Evolutionary conservation across 2,888 invertebrate genomes (phyloP).

Genomic region (Craniophora ligustri): DNA sequence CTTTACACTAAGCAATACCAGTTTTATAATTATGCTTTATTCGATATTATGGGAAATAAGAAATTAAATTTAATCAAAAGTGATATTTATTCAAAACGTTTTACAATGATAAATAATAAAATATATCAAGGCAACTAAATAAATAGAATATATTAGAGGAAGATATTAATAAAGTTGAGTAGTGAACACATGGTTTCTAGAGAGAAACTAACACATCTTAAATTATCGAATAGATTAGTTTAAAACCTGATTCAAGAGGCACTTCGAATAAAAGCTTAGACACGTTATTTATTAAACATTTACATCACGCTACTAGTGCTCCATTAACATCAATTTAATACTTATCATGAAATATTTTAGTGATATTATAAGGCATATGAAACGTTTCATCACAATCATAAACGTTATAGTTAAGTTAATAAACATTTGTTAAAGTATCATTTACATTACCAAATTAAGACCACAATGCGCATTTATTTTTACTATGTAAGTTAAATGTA

Average conservation of each 20-base stretch:
- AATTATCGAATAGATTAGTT: slow-evolving; percentile 40
- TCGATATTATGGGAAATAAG: slow-evolving; percentile 24
- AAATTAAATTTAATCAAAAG: slow-evolving; percentile 31
- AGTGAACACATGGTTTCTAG: slow-evolving; percentile 26
- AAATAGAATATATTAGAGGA: slow-evolving; percentile 36
- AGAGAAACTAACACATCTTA: slow-evolving; percentile 34
- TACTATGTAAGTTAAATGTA: slow-evolving; percentile 38
- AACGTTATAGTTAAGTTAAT: slow-evolving; percentile 31
- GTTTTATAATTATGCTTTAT: slow-evolving; percentile 43
- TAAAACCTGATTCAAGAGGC: slow-evolving; percentile 28
- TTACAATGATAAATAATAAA: slow-evolving; percentile 35
- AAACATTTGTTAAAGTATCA: slow-evolving; percentile 21
- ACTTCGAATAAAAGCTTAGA: slow-evolving; percentile 42
- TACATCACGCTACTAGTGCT: slow-evolving; percentile 37
- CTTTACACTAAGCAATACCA: slow-evolving; percentile 37
- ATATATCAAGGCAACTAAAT: slow-evolving; percentile 28
- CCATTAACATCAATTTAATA: slow-evolving; percentile 41
- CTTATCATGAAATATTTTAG: slow-evolving; percentile 42
- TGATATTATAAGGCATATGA: slow-evolving; percentile 50
- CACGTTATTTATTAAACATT: slow-evolving; percentile 47
- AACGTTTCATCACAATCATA: slow-evolving; percentile 52
- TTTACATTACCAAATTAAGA: slow-evolving; percentile 39
- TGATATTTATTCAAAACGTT: slow-evolving; percentile 43
- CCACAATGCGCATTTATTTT: slow-evolving; percentile 53
- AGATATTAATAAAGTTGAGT: slow-evolving; percentile 40